These are phyloP conservation scores for Beroe forskalii DNA, from an alignment of 37 sponge, comb jelly and placozoan species.

Conservation along the genomic window DNA sequence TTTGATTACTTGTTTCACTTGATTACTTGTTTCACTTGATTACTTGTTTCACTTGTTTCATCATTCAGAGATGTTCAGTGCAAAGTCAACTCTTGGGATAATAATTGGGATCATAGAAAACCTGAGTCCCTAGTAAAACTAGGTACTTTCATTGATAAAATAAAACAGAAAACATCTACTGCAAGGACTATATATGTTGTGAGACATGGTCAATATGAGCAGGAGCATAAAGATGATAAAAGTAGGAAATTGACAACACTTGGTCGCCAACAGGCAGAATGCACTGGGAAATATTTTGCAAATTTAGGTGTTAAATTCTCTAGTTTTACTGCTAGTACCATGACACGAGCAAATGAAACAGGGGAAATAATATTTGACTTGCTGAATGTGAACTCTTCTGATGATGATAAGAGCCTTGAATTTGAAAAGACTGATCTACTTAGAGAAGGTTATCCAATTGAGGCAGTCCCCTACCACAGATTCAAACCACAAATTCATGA, in stretches of 20 bases:
- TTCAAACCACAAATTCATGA: background rate
- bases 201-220: constrained; percentile 30
- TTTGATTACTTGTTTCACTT: no score
- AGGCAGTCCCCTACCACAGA: background rate
- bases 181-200: background rate
- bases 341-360: constrained; percentile 33
- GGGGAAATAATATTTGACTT: background rate
- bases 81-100: constrained; percentile 16
- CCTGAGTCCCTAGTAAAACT: background rate
- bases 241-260: background rate
- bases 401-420: background rate
- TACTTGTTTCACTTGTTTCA: no score
- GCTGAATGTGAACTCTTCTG: background rate
- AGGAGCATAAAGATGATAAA: background rate
- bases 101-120: constrained; percentile 17
- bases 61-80: background rate
- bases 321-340: background rate
- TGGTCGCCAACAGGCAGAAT: constrained; percentile 35
- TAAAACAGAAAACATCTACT: background rate
- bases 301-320: constrained; percentile 24
- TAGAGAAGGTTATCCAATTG: constrained; percentile 37
- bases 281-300: constrained; percentile 26
- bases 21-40: no score
- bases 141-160: background rate
- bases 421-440: constrained; percentile 1